A percentile compares a stretch with the other conserved stretches of the same genome.
phyloP scores from a whole-genome alignment of 2,888 invertebrate genomes.

The Catotricha subobsoleta region DNA sequence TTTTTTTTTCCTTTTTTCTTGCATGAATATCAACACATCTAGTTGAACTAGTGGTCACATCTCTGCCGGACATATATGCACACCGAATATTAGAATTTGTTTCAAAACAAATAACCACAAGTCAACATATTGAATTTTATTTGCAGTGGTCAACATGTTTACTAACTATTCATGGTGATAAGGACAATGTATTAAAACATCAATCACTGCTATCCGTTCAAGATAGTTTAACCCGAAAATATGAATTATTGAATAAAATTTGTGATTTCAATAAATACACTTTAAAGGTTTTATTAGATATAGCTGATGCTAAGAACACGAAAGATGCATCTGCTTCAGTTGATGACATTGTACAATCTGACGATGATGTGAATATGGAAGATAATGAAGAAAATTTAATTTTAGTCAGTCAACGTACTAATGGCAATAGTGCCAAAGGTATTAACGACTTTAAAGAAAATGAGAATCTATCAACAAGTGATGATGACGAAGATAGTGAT shows the following conservation, averaged over 20 bases:
- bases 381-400: slow-evolving; percentile 12
- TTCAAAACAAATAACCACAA: slow-evolving; percentile 52
- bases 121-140: slow-evolving; percentile 77
- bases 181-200: slow-evolving; percentile 38
- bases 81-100: slow-evolving; percentile 55
- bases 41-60: slow-evolving; percentile 59
- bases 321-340: not conserved
- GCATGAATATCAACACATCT: too few relatives aligned
- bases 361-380: slow-evolving; percentile 14
- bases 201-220: slow-evolving; percentile 52
- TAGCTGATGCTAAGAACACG: slow-evolving; percentile 19
- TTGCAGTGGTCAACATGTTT: slow-evolving; percentile 58
- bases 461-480: too few relatives aligned
- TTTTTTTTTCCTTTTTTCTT: too few relatives aligned
- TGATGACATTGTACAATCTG: slow-evolving; percentile 9
- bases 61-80: slow-evolving; percentile 54
- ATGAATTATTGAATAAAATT: slow-evolving; percentile 70
- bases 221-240: slow-evolving; percentile 59
- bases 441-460: too few relatives aligned
- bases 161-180: slow-evolving; percentile 46
- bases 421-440: slow-evolving; percentile 25
- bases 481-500: too few relatives aligned
- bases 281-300: slow-evolving; percentile 44
- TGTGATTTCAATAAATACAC: slow-evolving; percentile 84
- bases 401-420: slow-evolving; percentile 10